Evolutionary conservation across 2,888 invertebrate genomes (phyloP).

Genomic region (Leptopilina drosophilae): DNA sequence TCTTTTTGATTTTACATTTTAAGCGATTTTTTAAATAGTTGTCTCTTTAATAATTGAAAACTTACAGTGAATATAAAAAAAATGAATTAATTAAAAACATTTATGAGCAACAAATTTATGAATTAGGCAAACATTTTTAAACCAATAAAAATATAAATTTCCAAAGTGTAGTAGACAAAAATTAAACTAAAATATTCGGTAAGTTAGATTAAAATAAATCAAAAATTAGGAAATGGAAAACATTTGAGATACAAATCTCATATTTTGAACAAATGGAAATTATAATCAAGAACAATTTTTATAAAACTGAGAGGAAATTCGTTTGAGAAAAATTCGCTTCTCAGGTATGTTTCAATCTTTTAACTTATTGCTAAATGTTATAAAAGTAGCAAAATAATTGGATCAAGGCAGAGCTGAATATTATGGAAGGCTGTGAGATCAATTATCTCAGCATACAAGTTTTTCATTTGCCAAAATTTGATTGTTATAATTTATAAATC

Average conservation of each 20-base stretch:
- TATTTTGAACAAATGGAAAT: neutral
- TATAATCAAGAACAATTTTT: neutral
- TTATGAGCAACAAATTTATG: no score
- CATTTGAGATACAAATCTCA: neutral
- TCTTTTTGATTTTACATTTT: no score
- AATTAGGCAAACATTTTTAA: no score
- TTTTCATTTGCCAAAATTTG: slow-evolving; percentile 24
- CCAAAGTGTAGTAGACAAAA: no score
- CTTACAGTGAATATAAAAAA: no score
- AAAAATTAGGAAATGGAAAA: neutral
- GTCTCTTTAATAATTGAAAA: no score
- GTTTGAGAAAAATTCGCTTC: slow-evolving; percentile 1
- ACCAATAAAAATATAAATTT: no score
- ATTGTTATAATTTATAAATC: neutral
- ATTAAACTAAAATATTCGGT: no score
- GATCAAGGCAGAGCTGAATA: slow-evolving; percentile 72
- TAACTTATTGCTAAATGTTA: slow-evolving; percentile 60
- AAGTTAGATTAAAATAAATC: no score
- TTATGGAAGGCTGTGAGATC: slow-evolving; percentile 63
- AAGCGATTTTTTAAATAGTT: no score
- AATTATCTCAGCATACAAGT: slow-evolving; percentile 28
- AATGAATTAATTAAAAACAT: no score
- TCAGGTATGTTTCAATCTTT: slow-evolving; percentile 43
- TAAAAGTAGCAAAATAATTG: slow-evolving; percentile 77
- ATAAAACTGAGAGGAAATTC: neutral